Conservation (phyloP, 2,113 vertebrate genomes). For the Macquaria ambigua region DNA sequence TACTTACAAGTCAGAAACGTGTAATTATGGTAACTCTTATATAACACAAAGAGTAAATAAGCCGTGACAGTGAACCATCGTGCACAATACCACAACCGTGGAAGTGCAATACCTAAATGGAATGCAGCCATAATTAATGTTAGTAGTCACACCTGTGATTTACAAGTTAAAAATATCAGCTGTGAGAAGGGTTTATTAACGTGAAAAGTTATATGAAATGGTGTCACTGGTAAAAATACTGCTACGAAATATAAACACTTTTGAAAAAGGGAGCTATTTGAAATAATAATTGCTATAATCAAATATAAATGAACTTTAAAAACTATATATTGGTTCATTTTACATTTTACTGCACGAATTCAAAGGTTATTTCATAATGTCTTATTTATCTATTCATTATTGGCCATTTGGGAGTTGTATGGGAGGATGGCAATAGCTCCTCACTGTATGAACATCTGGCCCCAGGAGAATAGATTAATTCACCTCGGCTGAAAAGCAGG, state of each 20-base stretch:
- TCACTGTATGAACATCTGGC: conserved; percentile 61
- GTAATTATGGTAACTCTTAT: neutral
- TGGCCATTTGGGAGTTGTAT: conserved; percentile 15
- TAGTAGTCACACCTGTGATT: neutral
- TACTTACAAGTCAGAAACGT: neutral
- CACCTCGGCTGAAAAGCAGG: conserved; percentile 32
- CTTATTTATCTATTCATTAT: conserved; percentile 45
- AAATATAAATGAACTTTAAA: conserved; percentile 19
- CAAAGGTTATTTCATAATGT: conserved; percentile 30
- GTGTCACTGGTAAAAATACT: neutral
- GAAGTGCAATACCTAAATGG: neutral
- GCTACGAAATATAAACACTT: neutral
- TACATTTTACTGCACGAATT: conserved; percentile 6
- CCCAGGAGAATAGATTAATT: conserved; percentile 57
- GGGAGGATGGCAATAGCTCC: conserved; percentile 37
- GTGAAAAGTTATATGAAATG: neutral
- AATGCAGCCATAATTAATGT: neutral
- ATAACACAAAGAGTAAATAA: neutral
- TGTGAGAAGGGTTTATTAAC: neutral
- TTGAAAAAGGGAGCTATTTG: neutral
- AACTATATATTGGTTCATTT: neutral
- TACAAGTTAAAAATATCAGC: neutral
- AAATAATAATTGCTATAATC: neutral
- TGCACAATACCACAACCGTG: neutral
- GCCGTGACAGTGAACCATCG: neutral